Base-by-base conservation (phyloP, 2,113 vertebrate genomes). In the Herpetotheres cachinnans region DNA sequence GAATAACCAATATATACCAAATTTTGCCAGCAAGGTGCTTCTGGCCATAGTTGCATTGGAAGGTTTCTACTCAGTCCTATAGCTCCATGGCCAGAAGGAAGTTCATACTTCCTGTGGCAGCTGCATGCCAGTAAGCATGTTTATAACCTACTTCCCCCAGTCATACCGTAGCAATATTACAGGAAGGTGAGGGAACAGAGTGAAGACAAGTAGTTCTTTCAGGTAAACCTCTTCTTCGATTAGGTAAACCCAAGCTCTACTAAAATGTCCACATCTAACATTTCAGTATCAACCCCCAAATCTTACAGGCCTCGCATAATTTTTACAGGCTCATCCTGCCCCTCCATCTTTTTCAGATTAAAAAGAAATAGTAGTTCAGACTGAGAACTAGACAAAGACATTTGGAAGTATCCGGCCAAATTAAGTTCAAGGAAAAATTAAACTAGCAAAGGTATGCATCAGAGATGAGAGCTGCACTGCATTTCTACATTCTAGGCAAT, bases 281-380 rank as follows among this genome's bases (percentile, higher is more conserved):
- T 73, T 59, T 80, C 14, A 20, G 1, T 42, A 84, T n/a, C 7
- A 29, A 42, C 1, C 4, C 8, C 9, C 17, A 90, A 73, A 80
- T 4, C 7, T 25, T 66, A 65, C 6, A 32, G 0, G 0, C 8
- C 8, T 27, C 46, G 10, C 5, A 3, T 26, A 63, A 50, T n/a
- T 67, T 91, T 66, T 25, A 46, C 13, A 32, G 27, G 18, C 25
- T 77, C 27, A 27, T 54, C n/a, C 21, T 62, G 22, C 7, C 18
- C 5, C 6, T 54, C 13, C 10, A 65, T 40, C 25, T 58, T 73
- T 80, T 52, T n/a, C 17, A 50, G 17, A 42, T 66, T 81, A 62
- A 78, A 89, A 83, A 36, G 15, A 49, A 50, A 9, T 19, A 55
- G 30, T 34, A 69, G 7, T 14, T 73, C 16, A 56, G 25, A 59